A percentile compares a stretch with the other conserved stretches of the same genome.
Evolutionary conservation across 2,797 vertebrate genomes (phyloP).

Genomic region (Pelodytes ibericus): DNA sequence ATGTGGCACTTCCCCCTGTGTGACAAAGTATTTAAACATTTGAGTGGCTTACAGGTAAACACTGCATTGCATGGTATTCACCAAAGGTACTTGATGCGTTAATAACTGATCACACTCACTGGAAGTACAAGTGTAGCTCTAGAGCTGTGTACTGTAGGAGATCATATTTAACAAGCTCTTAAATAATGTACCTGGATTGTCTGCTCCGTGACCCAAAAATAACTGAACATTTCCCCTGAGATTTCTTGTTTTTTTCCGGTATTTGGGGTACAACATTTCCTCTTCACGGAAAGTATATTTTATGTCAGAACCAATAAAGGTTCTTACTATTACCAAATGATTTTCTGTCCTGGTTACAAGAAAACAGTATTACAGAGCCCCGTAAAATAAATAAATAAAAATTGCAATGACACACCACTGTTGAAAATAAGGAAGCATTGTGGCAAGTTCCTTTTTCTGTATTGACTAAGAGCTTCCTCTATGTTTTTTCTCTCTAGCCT

Average conservation of each 20-base stretch:
- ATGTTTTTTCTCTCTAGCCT: conserved; percentile 7
- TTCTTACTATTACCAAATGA: conserved; percentile 63
- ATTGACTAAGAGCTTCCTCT: conserved; percentile 8
- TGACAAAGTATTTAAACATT: neutral
- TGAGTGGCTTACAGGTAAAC: neutral
- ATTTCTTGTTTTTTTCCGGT: conserved; percentile 61
- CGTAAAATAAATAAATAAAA: conserved; percentile 58
- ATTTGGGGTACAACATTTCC: conserved; percentile 59
- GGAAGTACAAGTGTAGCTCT: conserved; percentile 29
- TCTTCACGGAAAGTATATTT: conserved; percentile 25
- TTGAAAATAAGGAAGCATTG: conserved; percentile 52
- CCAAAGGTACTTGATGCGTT: neutral
- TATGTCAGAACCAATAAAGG: conserved; percentile 69
- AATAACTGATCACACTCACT: conserved; percentile 40
- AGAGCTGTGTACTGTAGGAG: conserved; percentile 57
- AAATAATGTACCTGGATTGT: conserved; percentile 63
- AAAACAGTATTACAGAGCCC: conserved; percentile 61
- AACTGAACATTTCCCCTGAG: conserved; percentile 63
- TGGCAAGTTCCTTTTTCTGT: conserved; percentile 24
- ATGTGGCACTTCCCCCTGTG: too few relatives aligned
- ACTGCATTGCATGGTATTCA: neutral
- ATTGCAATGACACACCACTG: conserved; percentile 59
- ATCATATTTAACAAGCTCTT: conserved; percentile 68
- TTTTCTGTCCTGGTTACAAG: conserved; percentile 67
- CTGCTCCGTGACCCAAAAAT: conserved; percentile 64